phyloP scores from a whole-genome alignment of 2,113 vertebrate species.

The Phrynosoma platyrhinos region DNA sequence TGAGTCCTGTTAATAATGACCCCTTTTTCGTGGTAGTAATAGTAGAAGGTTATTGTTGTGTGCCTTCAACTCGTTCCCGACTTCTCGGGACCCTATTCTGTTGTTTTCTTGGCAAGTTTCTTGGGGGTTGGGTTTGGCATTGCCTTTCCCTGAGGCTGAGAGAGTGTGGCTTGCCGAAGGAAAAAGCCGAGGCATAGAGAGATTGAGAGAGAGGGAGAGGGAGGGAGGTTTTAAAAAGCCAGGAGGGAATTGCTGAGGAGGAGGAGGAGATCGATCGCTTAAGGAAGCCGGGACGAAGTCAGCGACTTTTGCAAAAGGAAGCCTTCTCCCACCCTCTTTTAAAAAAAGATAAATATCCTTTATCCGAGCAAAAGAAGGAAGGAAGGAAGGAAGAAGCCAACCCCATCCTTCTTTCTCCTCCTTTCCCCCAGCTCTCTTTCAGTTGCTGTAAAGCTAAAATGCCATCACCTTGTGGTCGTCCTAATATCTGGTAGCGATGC shows the following conservation, averaged over 20 bases:
- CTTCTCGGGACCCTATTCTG: too few relatives aligned
- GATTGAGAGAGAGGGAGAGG: too few relatives aligned
- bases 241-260: constrained; percentile 50
- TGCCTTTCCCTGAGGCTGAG: too few relatives aligned
- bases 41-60: too few relatives aligned
- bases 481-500: not conserved
- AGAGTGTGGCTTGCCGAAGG: too few relatives aligned
- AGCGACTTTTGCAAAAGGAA: constrained; percentile 37
- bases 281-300: constrained; percentile 39
- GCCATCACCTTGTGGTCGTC: not conserved
- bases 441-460: constrained; percentile 7
- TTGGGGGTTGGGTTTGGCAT: too few relatives aligned
- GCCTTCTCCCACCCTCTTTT: not conserved
- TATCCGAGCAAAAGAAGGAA: not conserved
- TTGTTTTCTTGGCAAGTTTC: too few relatives aligned
- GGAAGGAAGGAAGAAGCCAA: not conserved
- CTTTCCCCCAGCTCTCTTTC: not conserved
- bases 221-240: not conserved
- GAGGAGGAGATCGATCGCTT: constrained; percentile 36
- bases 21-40: too few relatives aligned
- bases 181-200: too few relatives aligned
- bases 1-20: too few relatives aligned
- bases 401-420: not conserved
- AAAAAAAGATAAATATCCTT: not conserved
- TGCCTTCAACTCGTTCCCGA: too few relatives aligned